phyloP scores from a whole-genome alignment of 1,140 invertebrate species.

The Trachymyrmex cornetzi region DNA sequence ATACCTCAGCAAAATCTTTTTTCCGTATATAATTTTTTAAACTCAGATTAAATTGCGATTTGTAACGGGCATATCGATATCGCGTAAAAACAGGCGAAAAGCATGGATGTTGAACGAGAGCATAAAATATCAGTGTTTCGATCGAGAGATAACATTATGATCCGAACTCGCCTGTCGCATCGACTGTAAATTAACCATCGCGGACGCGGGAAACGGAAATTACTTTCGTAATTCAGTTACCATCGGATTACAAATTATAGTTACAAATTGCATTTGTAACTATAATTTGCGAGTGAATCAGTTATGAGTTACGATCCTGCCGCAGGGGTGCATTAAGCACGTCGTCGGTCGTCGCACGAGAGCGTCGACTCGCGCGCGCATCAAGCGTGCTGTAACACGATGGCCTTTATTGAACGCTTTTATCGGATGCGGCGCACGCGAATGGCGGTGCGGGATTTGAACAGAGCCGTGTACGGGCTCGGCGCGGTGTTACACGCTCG shows the following conservation, averaged over 20 bases:
- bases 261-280: constrained; percentile 55
- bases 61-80: no score
- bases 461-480: not conserved
- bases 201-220: constrained; percentile 51
- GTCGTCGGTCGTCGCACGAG: constrained; percentile 20
- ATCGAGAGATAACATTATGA: constrained; percentile 11
- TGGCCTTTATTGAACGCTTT: constrained; percentile 28
- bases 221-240: constrained; percentile 58
- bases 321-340: constrained; percentile 26
- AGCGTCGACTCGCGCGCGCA: constrained; percentile 1
- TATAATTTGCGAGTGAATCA: constrained; percentile 49
- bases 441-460: not conserved
- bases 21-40: not conserved
- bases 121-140: constrained; percentile 2
- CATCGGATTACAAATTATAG: constrained; percentile 59
- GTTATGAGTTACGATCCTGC: constrained; percentile 48
- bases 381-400: not conserved
- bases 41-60: not conserved
- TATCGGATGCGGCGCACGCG: not conserved
- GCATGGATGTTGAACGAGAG: not conserved
- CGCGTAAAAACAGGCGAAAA: not conserved
- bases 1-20: no score
- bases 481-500: constrained; percentile 7
- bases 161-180: constrained; percentile 8
- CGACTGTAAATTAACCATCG: constrained; percentile 15